These are phyloP conservation scores for Epinephelus coioides DNA, from an alignment of 2,797 vertebrate genomes.

Conservation along the genomic window DNA sequence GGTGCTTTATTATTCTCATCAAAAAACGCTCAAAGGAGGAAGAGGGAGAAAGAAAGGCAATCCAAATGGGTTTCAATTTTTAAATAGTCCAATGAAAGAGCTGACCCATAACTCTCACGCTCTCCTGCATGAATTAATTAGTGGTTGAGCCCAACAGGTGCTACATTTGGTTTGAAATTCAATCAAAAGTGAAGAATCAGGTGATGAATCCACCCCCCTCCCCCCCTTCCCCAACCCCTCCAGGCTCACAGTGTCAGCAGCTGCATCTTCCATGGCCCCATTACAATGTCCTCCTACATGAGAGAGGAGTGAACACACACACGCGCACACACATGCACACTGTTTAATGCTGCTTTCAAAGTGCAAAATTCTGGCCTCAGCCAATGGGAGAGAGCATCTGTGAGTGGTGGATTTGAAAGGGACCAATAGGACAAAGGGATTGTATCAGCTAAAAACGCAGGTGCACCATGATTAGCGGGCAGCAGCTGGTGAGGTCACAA, in stretches of 20 bases:
- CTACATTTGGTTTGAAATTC: conserved; percentile 43
- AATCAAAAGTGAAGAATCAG: conserved; percentile 43
- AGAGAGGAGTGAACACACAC: conserved; percentile 35
- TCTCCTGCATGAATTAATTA: conserved; percentile 9
- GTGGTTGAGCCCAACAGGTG: conserved; percentile 62
- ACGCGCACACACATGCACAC: conserved; percentile 18
- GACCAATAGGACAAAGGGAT: conserved; percentile 78
- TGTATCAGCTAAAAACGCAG: conserved; percentile 77
- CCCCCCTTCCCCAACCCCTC: neutral
- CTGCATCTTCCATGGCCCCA: conserved; percentile 72
- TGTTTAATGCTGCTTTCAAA: conserved; percentile 66
- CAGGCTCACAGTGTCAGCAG: conserved; percentile 67
- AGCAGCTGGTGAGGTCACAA: conserved; percentile 84
- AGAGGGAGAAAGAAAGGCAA: neutral
- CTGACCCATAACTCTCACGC: neutral
- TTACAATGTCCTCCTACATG: conserved; percentile 45
- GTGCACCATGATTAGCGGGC: conserved; percentile 79
- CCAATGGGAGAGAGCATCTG: conserved; percentile 74
- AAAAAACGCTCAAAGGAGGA: conserved; percentile 19
- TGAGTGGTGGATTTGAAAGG: conserved; percentile 68
- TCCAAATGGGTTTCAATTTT: conserved; percentile 33
- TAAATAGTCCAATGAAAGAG: conserved; percentile 3
- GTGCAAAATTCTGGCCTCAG: conserved; percentile 56
- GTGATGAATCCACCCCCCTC: conserved; percentile 26
- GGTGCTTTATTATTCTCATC: conserved; percentile 73